Evolutionary conservation across 1,140 invertebrate species (phyloP).

Genomic region (Halictus rubicundus): DNA sequence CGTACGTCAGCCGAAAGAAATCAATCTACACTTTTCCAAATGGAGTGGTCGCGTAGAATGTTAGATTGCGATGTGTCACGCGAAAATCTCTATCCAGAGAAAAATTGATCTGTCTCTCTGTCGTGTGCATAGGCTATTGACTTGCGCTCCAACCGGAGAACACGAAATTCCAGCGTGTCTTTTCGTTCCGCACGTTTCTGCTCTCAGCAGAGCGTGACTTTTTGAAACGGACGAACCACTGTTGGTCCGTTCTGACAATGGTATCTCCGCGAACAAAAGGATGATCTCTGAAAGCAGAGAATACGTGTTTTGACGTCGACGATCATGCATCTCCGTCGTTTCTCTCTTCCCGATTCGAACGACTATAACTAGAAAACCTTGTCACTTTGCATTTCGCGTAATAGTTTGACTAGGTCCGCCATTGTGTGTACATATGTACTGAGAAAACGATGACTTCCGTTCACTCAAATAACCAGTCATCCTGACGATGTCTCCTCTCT

Average conservation of each 20-base stretch:
- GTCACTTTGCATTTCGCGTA: not conserved
- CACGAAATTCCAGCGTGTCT: not conserved
- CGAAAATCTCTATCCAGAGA: no score
- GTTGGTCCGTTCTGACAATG: constrained; percentile 18
- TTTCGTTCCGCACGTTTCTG: constrained; percentile 9
- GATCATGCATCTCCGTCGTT: constrained; percentile 10
- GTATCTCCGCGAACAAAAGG: constrained; percentile 35
- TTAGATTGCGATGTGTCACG: no score
- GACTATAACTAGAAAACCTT: constrained; percentile 16
- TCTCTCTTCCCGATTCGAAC: not conserved
- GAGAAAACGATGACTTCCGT: no score
- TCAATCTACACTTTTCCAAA: no score
- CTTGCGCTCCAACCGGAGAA: not conserved
- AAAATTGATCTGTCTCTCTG: no score
- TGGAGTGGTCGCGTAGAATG: no score
- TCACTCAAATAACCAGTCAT: no score
- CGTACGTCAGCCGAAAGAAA: no score
- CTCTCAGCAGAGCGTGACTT: constrained; percentile 24
- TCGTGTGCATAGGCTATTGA: not conserved
- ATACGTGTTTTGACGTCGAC: constrained; percentile 32
- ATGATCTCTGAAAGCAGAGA: constrained; percentile 39
- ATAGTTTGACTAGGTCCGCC: not conserved
- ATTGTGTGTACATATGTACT: no score
- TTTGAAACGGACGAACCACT: constrained; percentile 18
- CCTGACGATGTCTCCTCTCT: no score